Conservation (phyloP, 2,797 vertebrate genomes). For the Danio jaintianensis region DNA sequence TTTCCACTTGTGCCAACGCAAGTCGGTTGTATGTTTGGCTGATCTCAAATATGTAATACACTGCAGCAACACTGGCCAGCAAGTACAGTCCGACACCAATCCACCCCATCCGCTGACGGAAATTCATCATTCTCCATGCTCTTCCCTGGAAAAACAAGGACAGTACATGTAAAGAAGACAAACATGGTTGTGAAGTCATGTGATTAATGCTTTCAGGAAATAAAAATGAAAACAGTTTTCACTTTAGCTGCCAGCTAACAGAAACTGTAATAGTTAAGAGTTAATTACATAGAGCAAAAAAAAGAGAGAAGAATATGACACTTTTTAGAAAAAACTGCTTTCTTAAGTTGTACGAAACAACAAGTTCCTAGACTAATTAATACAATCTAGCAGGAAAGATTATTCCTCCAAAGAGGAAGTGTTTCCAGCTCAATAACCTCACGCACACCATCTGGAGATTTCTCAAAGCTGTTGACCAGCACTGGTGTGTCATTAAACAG, state of each 20-base stretch:
- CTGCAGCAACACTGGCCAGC: conserved; percentile 84
- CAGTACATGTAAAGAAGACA: not conserved
- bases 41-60: conserved; percentile 94
- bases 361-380: not conserved
- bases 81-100: conserved; percentile 90
- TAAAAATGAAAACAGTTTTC: not conserved
- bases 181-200: not conserved
- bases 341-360: not conserved
- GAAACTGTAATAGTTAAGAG: too few species aligned
- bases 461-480: conserved; percentile 7
- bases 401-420: not conserved
- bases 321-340: not conserved
- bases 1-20: conserved; percentile 87
- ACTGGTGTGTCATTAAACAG: not conserved
- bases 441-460: conserved; percentile 6
- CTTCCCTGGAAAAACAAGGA: conserved; percentile 63
- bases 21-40: conserved; percentile 89
- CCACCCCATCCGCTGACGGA: conserved; percentile 98
- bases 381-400: not conserved
- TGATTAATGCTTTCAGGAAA: not conserved
- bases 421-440: conserved; percentile 1
- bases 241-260: too few species aligned
- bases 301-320: not conserved
- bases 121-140: conserved; percentile 99
- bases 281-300: not conserved